A percentile compares a stretch with the other conserved stretches of the same genome.
These are phyloP conservation scores for Caenorhabditis tropicalis DNA, from an alignment of 1,140 invertebrate species.

Conservation along the genomic window DNA sequence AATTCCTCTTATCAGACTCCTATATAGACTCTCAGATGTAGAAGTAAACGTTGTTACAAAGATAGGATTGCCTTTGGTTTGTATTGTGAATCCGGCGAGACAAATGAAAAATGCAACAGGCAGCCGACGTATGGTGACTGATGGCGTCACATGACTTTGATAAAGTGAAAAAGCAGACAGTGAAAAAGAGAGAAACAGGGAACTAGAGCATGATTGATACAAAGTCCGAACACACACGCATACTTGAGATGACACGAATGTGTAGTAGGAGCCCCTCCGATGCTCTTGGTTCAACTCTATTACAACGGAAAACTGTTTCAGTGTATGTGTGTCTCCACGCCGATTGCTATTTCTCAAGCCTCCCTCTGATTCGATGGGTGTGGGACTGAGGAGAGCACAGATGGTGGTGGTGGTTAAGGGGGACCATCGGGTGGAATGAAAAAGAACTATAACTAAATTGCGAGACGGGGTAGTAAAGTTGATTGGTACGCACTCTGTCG, in stretches of 20 bases:
- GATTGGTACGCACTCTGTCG: constrained; percentile 12
- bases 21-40: too few relatives aligned
- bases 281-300: constrained; percentile 30
- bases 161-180: constrained; percentile 38
- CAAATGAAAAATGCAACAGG: too few relatives aligned
- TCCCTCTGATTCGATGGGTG: background rate
- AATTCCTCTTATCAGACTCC: too few relatives aligned
- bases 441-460: constrained; percentile 22
- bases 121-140: constrained; percentile 15
- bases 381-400: background rate
- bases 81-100: too few relatives aligned
- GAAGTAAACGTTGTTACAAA: too few relatives aligned
- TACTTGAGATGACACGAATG: background rate
- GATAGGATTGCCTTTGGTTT: too few relatives aligned
- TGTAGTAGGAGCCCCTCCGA: background rate
- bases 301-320: constrained; percentile 36
- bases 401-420: background rate
- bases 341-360: background rate
- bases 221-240: constrained; percentile 20
- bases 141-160: constrained; percentile 5
- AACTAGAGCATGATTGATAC: constrained; percentile 30
- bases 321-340: background rate
- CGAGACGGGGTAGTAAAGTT: background rate
- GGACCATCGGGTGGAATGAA: background rate
- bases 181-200: background rate